phyloP scores from a whole-genome alignment of 2,888 invertebrate species.

The Metopia argyrocephala region DNA sequence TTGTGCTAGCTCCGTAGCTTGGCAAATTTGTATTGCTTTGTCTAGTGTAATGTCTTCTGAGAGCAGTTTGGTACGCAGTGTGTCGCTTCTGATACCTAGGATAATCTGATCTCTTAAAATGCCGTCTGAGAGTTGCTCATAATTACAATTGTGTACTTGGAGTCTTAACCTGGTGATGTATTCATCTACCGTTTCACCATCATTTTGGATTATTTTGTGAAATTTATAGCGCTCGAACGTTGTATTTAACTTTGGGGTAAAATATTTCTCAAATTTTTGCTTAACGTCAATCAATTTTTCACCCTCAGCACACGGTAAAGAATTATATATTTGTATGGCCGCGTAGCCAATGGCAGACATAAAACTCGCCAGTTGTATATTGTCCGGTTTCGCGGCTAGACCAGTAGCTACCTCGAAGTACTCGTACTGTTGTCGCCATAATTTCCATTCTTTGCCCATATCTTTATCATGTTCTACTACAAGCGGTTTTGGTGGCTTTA shows the following conservation, averaged over 20 bases:
- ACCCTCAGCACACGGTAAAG: background rate
- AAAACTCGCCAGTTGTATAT: conserved; percentile 49
- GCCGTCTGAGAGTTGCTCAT: background rate
- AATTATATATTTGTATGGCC: background rate
- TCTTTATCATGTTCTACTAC: background rate
- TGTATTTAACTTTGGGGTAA: background rate
- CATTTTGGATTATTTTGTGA: background rate
- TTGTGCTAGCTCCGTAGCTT: conserved; percentile 7
- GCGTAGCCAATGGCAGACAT: background rate
- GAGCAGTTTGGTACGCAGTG: background rate
- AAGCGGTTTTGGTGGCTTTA: conserved; percentile 22
- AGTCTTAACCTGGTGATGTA: background rate
- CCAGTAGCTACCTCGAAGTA: conserved; percentile 49
- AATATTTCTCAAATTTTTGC: background rate
- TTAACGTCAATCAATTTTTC: background rate
- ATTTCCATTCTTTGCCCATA: conserved; percentile 25
- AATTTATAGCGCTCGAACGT: background rate
- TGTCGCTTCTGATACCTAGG: conserved; percentile 12
- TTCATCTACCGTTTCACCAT: background rate
- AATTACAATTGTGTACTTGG: background rate
- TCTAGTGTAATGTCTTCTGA: conserved; percentile 2
- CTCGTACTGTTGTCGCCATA: conserved; percentile 58
- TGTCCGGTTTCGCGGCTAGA: conserved; percentile 17
- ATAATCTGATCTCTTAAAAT: conserved; percentile 4
- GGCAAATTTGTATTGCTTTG: conserved; percentile 2